These are phyloP conservation scores for Polypterus senegalus DNA, from an alignment of 2,113 vertebrate species.

Conservation along the genomic window DNA sequence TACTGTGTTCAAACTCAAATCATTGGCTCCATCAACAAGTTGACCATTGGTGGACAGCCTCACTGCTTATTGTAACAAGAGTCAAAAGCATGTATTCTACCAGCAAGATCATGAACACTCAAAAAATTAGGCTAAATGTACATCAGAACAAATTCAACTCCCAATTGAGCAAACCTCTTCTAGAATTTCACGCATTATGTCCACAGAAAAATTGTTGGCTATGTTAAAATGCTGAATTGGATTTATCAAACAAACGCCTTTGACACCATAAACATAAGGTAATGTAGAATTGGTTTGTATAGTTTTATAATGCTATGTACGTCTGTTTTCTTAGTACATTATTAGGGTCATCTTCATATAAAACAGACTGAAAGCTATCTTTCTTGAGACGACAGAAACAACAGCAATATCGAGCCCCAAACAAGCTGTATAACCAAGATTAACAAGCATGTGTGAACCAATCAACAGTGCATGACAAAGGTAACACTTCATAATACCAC, in stretches of 20 bases:
- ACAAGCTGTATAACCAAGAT: not conserved
- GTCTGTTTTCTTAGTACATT: conserved; percentile 10
- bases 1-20: conserved; percentile 16
- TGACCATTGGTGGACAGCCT: conserved; percentile 13
- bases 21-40: conserved; percentile 18
- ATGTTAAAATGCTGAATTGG: conserved; percentile 17
- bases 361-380: conserved; percentile 7
- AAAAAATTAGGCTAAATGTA: conserved; percentile 3
- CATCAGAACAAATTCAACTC: conserved; percentile 15
- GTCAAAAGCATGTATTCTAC: conserved; percentile 16
- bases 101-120: conserved; percentile 10
- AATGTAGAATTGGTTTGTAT: conserved; percentile 14
- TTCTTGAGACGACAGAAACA: conserved; percentile 10
- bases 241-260: conserved; percentile 18
- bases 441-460: too few relatives aligned
- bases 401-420: conserved; percentile 15
- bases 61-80: conserved; percentile 18
- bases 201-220: conserved; percentile 16
- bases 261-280: conserved; percentile 21
- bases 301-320: conserved; percentile 14
- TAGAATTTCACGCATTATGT: conserved; percentile 27
- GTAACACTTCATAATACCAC: too few relatives aligned
- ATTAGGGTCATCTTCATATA: conserved; percentile 15
- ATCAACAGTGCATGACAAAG: too few relatives aligned
- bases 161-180: conserved; percentile 18